These are phyloP conservation scores for Brachypodius melanocephalos DNA, from an alignment of 2,113 vertebrate species.

Conservation along the genomic window DNA sequence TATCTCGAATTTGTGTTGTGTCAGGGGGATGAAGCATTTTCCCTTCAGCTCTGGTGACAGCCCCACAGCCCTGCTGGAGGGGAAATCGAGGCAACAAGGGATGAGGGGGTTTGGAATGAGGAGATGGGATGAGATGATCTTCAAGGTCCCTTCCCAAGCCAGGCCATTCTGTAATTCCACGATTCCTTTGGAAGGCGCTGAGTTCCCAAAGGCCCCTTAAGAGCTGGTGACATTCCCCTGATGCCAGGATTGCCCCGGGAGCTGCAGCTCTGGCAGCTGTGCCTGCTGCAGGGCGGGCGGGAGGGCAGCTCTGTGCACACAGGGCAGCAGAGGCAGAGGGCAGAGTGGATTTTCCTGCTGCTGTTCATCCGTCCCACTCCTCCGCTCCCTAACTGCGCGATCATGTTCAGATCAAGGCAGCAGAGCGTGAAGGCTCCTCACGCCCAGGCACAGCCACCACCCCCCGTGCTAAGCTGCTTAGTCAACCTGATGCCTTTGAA, in stretches of 20 bases:
- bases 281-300: background rate
- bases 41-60: background rate
- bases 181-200: background rate
- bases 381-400: background rate
- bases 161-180: background rate
- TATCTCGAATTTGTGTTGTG: background rate
- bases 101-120: background rate
- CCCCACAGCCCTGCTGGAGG: background rate
- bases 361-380: background rate
- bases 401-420: conserved; percentile 39
- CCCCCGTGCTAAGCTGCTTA: conserved; percentile 47
- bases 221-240: rapidly evolving
- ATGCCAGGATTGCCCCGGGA: background rate
- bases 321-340: background rate
- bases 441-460: background rate
- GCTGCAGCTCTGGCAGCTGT: background rate
- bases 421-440: background rate
- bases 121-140: background rate
- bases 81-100: background rate
- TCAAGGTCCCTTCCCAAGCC: background rate
- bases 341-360: background rate
- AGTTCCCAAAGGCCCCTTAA: background rate
- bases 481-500: conserved; percentile 36
- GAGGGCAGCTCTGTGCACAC: background rate
- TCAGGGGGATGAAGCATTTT: background rate